phyloP scores from a whole-genome alignment of 2,797 vertebrate species.

The Danio kyathit region DNA sequence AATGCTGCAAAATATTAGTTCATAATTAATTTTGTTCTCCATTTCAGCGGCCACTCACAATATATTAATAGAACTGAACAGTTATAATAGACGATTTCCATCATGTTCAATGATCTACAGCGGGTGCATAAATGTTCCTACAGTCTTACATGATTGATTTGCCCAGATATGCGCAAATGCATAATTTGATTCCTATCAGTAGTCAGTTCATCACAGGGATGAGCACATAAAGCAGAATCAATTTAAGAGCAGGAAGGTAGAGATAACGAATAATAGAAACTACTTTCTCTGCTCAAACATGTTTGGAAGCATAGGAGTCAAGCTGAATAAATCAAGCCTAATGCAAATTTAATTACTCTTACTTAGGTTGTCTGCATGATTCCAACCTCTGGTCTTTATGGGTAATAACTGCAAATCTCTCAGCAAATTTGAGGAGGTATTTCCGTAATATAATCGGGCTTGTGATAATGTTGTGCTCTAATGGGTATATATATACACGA shows the following conservation, averaged over 20 bases:
- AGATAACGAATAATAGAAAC: constrained; percentile 68
- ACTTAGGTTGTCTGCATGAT: constrained; percentile 58
- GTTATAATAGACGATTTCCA: constrained; percentile 61
- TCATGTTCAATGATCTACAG: constrained; percentile 70
- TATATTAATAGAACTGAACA: constrained; percentile 58
- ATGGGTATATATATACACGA: not conserved
- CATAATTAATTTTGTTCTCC: constrained; percentile 50
- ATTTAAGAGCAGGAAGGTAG: constrained; percentile 68
- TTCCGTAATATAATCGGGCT: constrained; percentile 24
- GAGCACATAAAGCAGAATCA: constrained; percentile 72
- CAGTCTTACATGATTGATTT: constrained; percentile 72
- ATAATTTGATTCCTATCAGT: constrained; percentile 73
- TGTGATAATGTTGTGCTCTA: constrained; percentile 13
- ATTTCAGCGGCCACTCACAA: constrained; percentile 33
- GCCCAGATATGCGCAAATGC: constrained; percentile 67
- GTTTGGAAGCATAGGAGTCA: constrained; percentile 62
- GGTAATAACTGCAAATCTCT: constrained; percentile 56
- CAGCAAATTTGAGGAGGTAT: constrained; percentile 46
- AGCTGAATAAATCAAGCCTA: constrained; percentile 67
- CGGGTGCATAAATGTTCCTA: constrained; percentile 54
- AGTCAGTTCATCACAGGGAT: constrained; percentile 70
- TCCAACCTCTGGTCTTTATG: constrained; percentile 57
- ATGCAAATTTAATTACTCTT: constrained; percentile 68
- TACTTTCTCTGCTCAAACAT: constrained; percentile 61
- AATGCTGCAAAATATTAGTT: not conserved